A percentile compares a stretch with the other conserved stretches of the same genome.
These are phyloP conservation scores for Tupiocoris notatus DNA, from an alignment of 2,888 invertebrate species.

Conservation along the genomic window DNA sequence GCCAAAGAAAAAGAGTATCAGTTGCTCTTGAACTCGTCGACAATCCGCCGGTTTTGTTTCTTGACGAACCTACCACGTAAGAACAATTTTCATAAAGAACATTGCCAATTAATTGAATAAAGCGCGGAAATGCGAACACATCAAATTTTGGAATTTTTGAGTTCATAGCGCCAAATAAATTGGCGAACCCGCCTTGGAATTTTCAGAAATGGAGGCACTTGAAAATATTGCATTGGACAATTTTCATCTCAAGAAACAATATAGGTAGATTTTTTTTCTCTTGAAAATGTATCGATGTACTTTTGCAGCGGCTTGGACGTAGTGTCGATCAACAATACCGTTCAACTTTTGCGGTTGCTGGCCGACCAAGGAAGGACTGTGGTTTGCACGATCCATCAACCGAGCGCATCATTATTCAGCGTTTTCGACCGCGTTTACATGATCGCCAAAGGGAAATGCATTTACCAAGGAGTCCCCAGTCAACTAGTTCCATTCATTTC, in stretches of 20 bases:
- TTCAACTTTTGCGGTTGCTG: conserved; percentile 66
- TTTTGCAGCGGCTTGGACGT: conserved; percentile 64
- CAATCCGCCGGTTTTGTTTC: conserved; percentile 77
- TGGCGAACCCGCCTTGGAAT: too few species aligned
- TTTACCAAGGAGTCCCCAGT: conserved; percentile 67
- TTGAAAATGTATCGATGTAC: too few species aligned
- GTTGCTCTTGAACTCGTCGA: conserved; percentile 77
- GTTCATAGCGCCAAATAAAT: too few species aligned
- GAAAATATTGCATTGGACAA: too few species aligned
- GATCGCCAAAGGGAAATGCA: conserved; percentile 63
- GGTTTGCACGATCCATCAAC: conserved; percentile 78
- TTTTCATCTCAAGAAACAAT: too few species aligned
- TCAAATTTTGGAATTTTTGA: too few species aligned
- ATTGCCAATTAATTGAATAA: too few species aligned
- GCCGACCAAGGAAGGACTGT: conserved; percentile 72
- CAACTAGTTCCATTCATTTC: conserved; percentile 68
- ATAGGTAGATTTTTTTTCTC: too few species aligned
- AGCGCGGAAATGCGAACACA: too few species aligned
- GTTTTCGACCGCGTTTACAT: conserved; percentile 73
- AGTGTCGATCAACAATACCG: conserved; percentile 69
- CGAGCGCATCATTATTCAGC: conserved; percentile 72
- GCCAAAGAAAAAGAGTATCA: conserved; percentile 72
- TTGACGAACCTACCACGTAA: conserved; percentile 81
- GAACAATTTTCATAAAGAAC: too few species aligned
- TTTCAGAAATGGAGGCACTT: too few species aligned